These are phyloP conservation scores for Colaptes auratus DNA, from an alignment of 2,113 vertebrate species.

Conservation along the genomic window DNA sequence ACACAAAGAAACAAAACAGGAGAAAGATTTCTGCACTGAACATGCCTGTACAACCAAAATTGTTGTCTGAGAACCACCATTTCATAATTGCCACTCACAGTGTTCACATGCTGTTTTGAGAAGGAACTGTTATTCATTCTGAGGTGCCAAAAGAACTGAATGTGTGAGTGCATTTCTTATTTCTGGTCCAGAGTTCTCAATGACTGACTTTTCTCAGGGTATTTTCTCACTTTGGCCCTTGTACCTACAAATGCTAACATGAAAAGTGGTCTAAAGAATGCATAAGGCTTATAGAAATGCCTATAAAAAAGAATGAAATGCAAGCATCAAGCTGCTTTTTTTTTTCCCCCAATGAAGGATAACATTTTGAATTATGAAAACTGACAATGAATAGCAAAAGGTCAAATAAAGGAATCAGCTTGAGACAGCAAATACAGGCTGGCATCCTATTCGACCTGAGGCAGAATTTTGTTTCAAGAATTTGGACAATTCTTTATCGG, in stretches of 20 bases:
- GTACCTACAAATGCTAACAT: background rate
- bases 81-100: background rate
- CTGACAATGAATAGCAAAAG: conserved; percentile 47
- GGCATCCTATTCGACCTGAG: background rate
- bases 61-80: background rate
- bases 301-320: background rate
- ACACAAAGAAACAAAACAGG: background rate
- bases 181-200: background rate
- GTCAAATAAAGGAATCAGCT: conserved; percentile 56
- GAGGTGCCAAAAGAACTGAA: background rate
- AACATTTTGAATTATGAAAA: conserved; percentile 22
- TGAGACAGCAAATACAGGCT: conserved; percentile 47
- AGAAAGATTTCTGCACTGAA: background rate
- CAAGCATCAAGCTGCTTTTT: background rate
- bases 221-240: background rate
- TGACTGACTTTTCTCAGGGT: background rate
- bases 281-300: background rate
- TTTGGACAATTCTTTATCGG: conserved; percentile 56
- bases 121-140: background rate
- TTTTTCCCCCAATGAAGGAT: background rate
- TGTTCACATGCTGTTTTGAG: background rate
- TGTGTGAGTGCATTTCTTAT: background rate
- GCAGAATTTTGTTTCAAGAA: conserved; percentile 24
- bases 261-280: background rate
- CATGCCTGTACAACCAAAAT: background rate